A percentile compares a stretch with the other conserved stretches of the same genome.
Conservation (phyloP, 2,113 vertebrate genomes). For the Callopanchax toddi region DNA sequence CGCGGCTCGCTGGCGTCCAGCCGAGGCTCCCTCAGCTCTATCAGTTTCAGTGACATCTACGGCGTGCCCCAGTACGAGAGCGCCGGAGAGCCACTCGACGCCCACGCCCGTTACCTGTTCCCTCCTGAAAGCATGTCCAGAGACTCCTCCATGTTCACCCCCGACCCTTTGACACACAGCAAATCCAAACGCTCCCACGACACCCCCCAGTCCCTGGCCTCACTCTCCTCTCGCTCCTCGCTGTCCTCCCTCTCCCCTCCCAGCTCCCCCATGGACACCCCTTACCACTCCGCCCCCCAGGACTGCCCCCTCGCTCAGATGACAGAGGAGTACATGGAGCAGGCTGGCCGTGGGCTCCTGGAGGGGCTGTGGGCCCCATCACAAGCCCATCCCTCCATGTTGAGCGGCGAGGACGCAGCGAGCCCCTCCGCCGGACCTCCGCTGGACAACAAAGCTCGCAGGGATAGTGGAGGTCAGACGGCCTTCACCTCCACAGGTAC, state of each 20-base stretch:
- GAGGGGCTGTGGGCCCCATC: slow-evolving; percentile 85
- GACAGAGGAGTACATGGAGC: slow-evolving; percentile 92
- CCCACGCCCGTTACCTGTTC: slow-evolving; percentile 87
- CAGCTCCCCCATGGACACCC: slow-evolving; percentile 94
- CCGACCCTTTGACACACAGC: slow-evolving; percentile 73
- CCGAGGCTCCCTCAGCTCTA: slow-evolving; percentile 93
- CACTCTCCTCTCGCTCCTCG: slow-evolving; percentile 93
- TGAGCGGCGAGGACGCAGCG: slow-evolving; percentile 78
- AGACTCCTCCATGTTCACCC: slow-evolving; percentile 71
- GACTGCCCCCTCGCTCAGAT: slow-evolving; percentile 91
- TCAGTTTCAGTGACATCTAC: slow-evolving; percentile 98
- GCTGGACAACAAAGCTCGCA: slow-evolving; percentile 82
- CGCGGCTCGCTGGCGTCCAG: slow-evolving; percentile 93
- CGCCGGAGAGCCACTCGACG: slow-evolving; percentile 67
- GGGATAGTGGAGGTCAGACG: slow-evolving; percentile 80
- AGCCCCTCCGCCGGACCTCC: slow-evolving; percentile 55
- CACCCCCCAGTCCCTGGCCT: slow-evolving; percentile 92
- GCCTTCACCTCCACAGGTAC: slow-evolving; percentile 81
- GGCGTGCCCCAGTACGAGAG: slow-evolving; percentile 91
- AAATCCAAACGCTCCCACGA: slow-evolving; percentile 89
- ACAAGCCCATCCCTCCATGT: slow-evolving; percentile 51
- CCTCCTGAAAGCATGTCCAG: slow-evolving; percentile 83
- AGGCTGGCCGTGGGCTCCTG: slow-evolving; percentile 83
- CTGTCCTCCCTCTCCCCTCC: slow-evolving; percentile 95
- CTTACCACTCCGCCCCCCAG: slow-evolving; percentile 87